phyloP scores from a whole-genome alignment of 2,113 vertebrate species.

The Himantopus leucocephalus region DNA sequence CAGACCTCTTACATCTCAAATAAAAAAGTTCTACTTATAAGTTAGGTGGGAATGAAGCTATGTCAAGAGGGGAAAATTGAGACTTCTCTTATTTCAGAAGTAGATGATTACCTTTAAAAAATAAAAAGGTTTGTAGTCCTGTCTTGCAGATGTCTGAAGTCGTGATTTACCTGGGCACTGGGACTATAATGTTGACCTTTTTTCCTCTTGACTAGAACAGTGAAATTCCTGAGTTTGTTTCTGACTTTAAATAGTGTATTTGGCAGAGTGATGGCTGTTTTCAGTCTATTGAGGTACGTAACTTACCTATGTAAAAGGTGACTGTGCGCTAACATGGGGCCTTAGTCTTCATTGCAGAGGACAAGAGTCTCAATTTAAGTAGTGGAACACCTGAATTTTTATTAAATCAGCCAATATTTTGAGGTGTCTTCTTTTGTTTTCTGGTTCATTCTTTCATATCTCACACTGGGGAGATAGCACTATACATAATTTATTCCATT shows the following conservation, averaged over 20 bases:
- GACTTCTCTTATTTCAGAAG: neutral
- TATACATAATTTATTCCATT: neutral
- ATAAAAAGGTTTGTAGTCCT: neutral
- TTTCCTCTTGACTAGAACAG: neutral
- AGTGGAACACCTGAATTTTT: neutral
- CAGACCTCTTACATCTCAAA: neutral
- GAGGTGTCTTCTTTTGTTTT: neutral
- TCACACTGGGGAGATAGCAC: accelerated
- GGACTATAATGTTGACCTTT: neutral
- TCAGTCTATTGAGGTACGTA: neutral
- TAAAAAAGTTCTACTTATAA: neutral
- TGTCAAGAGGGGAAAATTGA: neutral
- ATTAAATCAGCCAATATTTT: neutral
- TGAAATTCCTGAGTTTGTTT: neutral
- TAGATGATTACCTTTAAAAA: neutral
- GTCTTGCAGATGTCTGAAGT: neutral
- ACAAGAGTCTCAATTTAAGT: too few relatives aligned
- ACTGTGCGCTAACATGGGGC: accelerated
- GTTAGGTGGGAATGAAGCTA: neutral
- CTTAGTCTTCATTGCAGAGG: neutral
- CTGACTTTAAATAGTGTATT: neutral
- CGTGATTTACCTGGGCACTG: neutral
- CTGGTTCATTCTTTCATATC: neutral
- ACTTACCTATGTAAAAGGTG: neutral
- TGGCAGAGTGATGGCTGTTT: neutral